phyloP scores from a whole-genome alignment of 2,888 invertebrate species.

The Leptodirus hochenwartii region DNA sequence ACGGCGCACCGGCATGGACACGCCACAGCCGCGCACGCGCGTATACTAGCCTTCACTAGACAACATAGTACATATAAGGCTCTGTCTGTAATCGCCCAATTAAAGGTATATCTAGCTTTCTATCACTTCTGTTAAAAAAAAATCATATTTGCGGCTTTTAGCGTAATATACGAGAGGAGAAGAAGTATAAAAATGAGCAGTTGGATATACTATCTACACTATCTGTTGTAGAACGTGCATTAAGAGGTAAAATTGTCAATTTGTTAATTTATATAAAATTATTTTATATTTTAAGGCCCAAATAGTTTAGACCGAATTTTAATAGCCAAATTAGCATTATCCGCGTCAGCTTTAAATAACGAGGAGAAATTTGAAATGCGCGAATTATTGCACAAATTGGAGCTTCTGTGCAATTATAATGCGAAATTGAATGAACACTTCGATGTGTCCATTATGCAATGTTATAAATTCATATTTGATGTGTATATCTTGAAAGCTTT shows the following conservation, averaged over 20 bases:
- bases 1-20: no score
- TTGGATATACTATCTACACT: conserved; percentile 56
- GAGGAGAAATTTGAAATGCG: conserved; percentile 45
- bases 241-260: conserved; percentile 30
- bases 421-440: conserved; percentile 39
- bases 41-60: no score
- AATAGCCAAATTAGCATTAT: conserved; percentile 24
- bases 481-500: conserved; percentile 59
- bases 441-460: conserved; percentile 61
- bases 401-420: conserved; percentile 40
- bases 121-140: conserved; percentile 3
- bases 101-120: conserved; percentile 34
- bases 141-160: conserved; percentile 22
- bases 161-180: conserved; percentile 38
- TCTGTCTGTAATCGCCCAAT: conserved; percentile 41
- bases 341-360: conserved; percentile 37
- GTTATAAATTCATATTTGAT: conserved; percentile 62
- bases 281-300: conserved; percentile 21
- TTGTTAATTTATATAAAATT: conserved; percentile 2
- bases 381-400: conserved; percentile 42
- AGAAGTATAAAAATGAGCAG: conserved; percentile 44
- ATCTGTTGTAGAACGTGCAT: conserved; percentile 48
- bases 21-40: no score
- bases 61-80: conserved; percentile 63
- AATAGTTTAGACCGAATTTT: conserved; percentile 21